These are phyloP conservation scores for Cerceris rybyensis DNA, from an alignment of 2,888 invertebrate species.

Conservation along the genomic window DNA sequence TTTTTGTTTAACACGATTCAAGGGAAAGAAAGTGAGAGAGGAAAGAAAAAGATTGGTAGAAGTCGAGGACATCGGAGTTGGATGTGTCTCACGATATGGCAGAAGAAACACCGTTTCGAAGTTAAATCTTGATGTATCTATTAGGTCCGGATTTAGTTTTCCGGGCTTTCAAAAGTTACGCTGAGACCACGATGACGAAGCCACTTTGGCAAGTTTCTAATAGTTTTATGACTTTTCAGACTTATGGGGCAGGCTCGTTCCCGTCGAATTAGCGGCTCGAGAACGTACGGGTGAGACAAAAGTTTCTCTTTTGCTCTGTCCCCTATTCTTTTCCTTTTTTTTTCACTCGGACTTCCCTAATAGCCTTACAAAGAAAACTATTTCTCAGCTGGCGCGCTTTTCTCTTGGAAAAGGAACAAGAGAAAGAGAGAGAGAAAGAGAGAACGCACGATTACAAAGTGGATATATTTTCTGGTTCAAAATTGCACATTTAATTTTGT, in stretches of 20 bases:
- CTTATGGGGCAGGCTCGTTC: constrained; percentile 39
- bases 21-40: neutral
- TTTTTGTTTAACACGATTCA: constrained; percentile 10
- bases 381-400: neutral
- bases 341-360: constrained; percentile 11
- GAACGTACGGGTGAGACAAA: constrained; percentile 27
- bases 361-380: constrained; percentile 20
- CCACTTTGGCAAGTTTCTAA: constrained; percentile 58
- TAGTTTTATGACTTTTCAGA: constrained; percentile 63
- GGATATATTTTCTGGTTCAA: too few species aligned
- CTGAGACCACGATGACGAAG: constrained; percentile 29
- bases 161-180: constrained; percentile 42
- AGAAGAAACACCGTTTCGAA: neutral
- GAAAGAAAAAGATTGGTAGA: neutral
- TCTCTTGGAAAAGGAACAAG: neutral
- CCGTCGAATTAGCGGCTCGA: constrained; percentile 53
- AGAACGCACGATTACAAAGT: too few species aligned
- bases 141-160: constrained; percentile 45
- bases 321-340: neutral
- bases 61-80: neutral
- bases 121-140: constrained; percentile 60
- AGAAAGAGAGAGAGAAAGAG: too few species aligned
- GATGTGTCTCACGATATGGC: too few species aligned
- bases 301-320: constrained; percentile 35
- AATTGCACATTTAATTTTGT: too few species aligned